These are phyloP conservation scores for Heterotis niloticus DNA, from an alignment of 2,113 vertebrate species.

Conservation along the genomic window DNA sequence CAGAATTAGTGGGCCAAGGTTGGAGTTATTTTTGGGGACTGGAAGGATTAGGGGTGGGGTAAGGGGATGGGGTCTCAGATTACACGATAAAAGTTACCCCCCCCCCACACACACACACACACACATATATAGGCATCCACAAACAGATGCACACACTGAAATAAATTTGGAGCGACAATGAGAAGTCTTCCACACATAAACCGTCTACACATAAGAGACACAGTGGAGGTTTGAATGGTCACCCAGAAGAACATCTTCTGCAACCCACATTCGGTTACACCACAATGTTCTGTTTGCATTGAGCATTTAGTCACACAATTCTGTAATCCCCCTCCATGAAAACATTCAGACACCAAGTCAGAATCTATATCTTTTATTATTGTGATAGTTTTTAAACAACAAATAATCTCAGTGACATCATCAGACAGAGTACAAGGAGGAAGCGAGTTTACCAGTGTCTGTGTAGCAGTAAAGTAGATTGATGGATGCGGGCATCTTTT, in stretches of 20 bases:
- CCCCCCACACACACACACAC: no score
- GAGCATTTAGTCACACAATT: not conserved
- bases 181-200: not conserved
- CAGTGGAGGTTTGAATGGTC: not conserved
- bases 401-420: slow-evolving; percentile 57
- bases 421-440: slow-evolving; percentile 54
- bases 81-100: slow-evolving; percentile 34
- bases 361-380: slow-evolving; percentile 56
- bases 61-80: slow-evolving; percentile 43
- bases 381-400: slow-evolving; percentile 50
- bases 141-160: slow-evolving; percentile 12
- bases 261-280: no score
- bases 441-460: slow-evolving; percentile 25
- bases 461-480: slow-evolving; percentile 6
- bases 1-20: slow-evolving; percentile 25
- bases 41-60: slow-evolving; percentile 41
- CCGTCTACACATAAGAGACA: not conserved
- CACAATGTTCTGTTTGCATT: no score
- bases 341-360: slow-evolving; percentile 35
- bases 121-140: slow-evolving; percentile 13
- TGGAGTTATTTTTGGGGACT: slow-evolving; percentile 59
- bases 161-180: slow-evolving; percentile 5
- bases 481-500: slow-evolving; percentile 2
- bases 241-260: not conserved
- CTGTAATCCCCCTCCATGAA: not conserved